Conservation (phyloP, 2,888 invertebrate species). For the Tachina grossa region DNA sequence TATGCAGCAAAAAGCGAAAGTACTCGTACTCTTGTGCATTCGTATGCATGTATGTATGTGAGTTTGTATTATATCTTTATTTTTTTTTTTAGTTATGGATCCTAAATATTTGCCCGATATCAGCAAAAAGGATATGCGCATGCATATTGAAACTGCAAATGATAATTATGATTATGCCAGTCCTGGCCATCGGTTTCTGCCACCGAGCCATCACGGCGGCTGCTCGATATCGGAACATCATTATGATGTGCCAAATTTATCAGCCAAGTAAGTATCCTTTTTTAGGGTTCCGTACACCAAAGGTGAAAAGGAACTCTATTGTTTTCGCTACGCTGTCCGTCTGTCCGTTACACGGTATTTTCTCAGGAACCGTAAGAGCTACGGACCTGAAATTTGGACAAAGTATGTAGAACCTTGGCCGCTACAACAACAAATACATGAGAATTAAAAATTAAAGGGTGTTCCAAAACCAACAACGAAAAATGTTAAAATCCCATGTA, state of each 20-base stretch:
- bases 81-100: slow-evolving; percentile 88
- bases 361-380: no score
- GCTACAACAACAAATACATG: no score
- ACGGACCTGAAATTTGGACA: no score
- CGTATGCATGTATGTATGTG: not conserved
- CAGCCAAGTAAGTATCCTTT: slow-evolving; percentile 84
- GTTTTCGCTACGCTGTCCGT: no score
- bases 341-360: no score
- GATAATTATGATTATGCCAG: slow-evolving; percentile 93
- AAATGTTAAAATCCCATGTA: no score
- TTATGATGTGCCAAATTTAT: slow-evolving; percentile 94
- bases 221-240: slow-evolving; percentile 91
- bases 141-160: slow-evolving; percentile 85
- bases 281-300: no score
- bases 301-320: no score
- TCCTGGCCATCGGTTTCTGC: slow-evolving; percentile 80
- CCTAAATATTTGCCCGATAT: slow-evolving; percentile 93
- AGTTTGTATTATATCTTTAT: slow-evolving; percentile 50
- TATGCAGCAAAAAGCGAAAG: no score
- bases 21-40: not conserved
- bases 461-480: no score
- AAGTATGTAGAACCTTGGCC: no score
- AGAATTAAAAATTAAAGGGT: no score
- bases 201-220: slow-evolving; percentile 79
- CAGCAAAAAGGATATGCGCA: slow-evolving; percentile 89